A percentile compares a stretch with the other conserved stretches of the same genome.
phyloP scores from a whole-genome alignment of 2,113 vertebrate genomes.

The Morone chrysops region DNA sequence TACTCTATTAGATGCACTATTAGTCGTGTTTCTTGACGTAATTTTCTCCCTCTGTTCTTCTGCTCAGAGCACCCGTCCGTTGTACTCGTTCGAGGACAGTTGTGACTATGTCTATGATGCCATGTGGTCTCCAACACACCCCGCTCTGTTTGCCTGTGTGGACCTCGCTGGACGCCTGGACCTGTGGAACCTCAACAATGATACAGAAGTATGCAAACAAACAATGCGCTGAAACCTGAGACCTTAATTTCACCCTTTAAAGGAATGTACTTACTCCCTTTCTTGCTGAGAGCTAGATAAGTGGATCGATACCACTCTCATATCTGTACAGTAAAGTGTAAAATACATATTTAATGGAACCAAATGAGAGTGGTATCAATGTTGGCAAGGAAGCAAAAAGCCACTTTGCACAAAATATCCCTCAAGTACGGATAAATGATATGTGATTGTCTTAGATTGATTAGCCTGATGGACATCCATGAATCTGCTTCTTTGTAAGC shows the following conservation, averaged over 20 bases:
- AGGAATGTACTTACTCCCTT: neutral
- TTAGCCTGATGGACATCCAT: too few relatives aligned
- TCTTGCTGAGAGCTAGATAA: neutral
- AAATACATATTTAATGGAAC: neutral
- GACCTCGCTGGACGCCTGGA: slow-evolving; percentile 95
- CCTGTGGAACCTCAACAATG: slow-evolving; percentile 99
- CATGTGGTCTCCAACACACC: slow-evolving; percentile 98
- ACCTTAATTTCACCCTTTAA: neutral
- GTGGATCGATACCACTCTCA: neutral
- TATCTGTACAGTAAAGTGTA: neutral
- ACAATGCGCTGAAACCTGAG: neutral
- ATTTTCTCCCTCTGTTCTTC: neutral
- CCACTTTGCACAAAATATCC: neutral
- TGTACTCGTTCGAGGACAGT: slow-evolving; percentile 98
- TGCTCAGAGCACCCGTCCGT: slow-evolving; percentile 92
- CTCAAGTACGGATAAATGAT: neutral
- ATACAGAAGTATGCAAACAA: slow-evolving; percentile 90
- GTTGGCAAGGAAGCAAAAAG: neutral
- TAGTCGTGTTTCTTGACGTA: neutral
- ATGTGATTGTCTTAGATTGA: too few relatives aligned
- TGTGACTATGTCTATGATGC: slow-evolving; percentile 97
- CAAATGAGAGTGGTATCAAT: neutral
- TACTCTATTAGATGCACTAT: fast-evolving
- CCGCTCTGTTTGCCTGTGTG: slow-evolving; percentile 96
- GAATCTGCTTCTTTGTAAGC: neutral